Conservation (phyloP, 2,113 vertebrate genomes). For the Hypanus sabinus region DNA sequence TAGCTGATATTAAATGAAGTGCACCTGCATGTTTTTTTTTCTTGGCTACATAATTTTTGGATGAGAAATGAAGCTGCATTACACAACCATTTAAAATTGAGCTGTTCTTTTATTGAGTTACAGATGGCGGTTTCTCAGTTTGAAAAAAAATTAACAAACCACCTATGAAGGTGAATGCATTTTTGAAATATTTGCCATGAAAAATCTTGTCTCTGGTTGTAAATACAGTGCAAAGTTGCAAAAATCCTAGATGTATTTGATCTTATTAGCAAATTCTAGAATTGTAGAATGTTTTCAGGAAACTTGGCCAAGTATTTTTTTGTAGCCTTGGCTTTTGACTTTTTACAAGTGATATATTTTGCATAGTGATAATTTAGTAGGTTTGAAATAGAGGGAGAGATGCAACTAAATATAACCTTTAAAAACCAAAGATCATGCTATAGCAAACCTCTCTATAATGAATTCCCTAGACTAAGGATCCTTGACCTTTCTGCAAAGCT, state of each 20-base stretch:
- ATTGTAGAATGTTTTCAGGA: not conserved
- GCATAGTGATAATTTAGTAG: not conserved
- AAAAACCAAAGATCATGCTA: not conserved
- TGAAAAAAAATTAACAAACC: not conserved
- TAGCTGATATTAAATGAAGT: conserved; percentile 27
- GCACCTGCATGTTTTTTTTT: not conserved
- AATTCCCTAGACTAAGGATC: not conserved
- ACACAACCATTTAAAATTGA: not conserved
- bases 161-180: not conserved
- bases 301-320: not conserved
- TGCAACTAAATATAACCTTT: not conserved
- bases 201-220: not conserved
- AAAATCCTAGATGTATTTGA: not conserved
- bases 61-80: not conserved
- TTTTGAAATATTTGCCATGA: not conserved
- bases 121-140: not conserved
- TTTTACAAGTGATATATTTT: not conserved
- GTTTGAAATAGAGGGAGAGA: not conserved
- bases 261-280: not conserved
- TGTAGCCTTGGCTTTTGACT: not conserved
- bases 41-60: not conserved
- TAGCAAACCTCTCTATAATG: not conserved
- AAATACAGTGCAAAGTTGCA: not conserved
- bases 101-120: not conserved
- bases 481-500: not conserved